Percentiles rank a stretch among this genome's conserved stretches.
Conservation (phyloP, 1,140 invertebrate genomes). For the Tetragnatha versicolor region DNA sequence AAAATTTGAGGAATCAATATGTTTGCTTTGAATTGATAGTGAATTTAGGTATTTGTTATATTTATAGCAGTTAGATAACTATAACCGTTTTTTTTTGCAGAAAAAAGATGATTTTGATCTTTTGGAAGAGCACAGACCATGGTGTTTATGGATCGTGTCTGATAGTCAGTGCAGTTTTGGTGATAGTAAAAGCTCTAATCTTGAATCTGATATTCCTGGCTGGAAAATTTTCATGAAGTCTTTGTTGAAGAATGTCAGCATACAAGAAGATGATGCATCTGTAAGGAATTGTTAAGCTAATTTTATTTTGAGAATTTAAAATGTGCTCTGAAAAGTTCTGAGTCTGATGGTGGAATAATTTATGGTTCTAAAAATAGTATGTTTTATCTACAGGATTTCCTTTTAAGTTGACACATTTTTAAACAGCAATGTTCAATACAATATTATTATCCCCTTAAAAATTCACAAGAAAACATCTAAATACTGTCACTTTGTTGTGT, state of each 20-base stretch:
- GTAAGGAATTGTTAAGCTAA: neutral
- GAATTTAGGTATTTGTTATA: too few relatives aligned
- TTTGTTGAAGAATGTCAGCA: conserved; percentile 18
- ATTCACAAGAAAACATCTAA: too few relatives aligned
- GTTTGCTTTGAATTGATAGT: too few relatives aligned
- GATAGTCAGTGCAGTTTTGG: neutral
- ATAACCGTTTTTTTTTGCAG: too few relatives aligned
- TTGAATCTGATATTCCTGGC: neutral
- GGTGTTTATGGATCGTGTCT: conserved; percentile 13
- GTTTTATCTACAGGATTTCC: neutral
- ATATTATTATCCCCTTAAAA: too few relatives aligned
- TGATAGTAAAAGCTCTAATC: neutral
- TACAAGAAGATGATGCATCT: neutral
- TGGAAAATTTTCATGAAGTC: conserved; percentile 27
- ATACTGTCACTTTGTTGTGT: too few relatives aligned
- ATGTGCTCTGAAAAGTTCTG: neutral
- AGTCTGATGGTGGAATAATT: neutral
- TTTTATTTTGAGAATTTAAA: neutral
- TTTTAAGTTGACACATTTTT: neutral
- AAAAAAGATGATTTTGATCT: conserved; percentile 23
- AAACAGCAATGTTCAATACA: neutral
- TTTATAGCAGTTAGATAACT: too few relatives aligned
- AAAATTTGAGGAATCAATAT: too few relatives aligned
- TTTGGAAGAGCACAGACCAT: conserved; percentile 15
- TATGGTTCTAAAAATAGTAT: neutral